These are phyloP conservation scores for Hydropotes inermis DNA, from an alignment of 2,113 vertebrate genomes.

Conservation along the genomic window DNA sequence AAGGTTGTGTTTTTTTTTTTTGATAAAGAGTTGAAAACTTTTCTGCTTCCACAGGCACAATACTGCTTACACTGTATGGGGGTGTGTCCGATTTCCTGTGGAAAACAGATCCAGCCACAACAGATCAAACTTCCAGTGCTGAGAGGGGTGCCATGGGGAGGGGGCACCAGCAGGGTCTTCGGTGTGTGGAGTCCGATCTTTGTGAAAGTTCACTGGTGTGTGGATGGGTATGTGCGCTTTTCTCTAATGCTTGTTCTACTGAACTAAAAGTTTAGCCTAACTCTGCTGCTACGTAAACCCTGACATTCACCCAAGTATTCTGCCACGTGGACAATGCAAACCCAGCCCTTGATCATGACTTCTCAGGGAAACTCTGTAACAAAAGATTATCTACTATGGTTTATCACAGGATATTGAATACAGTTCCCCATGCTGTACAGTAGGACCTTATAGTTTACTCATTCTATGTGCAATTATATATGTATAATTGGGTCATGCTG, in stretches of 20 bases:
- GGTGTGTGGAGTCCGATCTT: accelerated
- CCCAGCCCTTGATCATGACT: no score
- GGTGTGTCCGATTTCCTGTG: not conserved
- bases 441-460: not conserved
- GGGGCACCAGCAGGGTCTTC: accelerated
- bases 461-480: not conserved
- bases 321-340: accelerated
- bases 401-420: not conserved
- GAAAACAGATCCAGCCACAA: not conserved
- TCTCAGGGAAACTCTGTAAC: not conserved
- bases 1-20: no score
- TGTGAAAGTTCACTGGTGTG: not conserved
- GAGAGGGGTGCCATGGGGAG: no score
- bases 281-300: not conserved
- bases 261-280: not conserved
- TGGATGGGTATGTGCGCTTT: not conserved
- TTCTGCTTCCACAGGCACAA: not conserved
- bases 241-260: not conserved
- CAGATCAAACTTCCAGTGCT: no score
- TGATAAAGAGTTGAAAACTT: not conserved
- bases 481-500: not conserved
- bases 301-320: no score
- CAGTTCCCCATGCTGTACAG: not conserved
- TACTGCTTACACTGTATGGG: accelerated
- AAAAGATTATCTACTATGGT: not conserved